phyloP scores from a whole-genome alignment of 2,113 vertebrate genomes.

The Alaudala cheleensis region DNA sequence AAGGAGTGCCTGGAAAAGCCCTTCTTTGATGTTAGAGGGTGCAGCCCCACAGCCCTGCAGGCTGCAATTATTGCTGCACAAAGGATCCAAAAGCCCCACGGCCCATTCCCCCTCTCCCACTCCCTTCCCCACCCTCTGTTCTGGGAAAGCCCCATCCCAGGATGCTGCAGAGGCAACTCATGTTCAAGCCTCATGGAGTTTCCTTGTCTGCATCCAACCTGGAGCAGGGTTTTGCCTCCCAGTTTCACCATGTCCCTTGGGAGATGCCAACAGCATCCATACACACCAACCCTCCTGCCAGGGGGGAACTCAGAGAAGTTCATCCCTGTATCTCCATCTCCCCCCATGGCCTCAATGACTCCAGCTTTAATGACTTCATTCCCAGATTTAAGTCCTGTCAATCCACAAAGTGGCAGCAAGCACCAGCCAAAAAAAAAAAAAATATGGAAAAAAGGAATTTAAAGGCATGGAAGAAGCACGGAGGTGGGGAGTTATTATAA shows the following conservation, averaged over 20 bases:
- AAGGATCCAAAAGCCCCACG: not conserved
- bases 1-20: not conserved
- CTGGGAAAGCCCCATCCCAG: not conserved
- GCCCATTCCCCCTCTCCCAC: not conserved
- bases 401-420: not conserved
- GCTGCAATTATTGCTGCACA: not conserved
- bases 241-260: accelerated
- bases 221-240: not conserved
- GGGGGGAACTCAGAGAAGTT: not conserved
- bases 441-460: accelerated
- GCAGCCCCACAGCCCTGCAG: accelerated
- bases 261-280: not conserved
- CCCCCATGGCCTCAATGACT: accelerated
- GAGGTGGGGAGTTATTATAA: not conserved
- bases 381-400: not conserved
- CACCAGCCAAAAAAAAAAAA: not conserved
- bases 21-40: not conserved
- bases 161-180: not conserved
- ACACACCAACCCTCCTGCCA: not conserved
- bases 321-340: not conserved
- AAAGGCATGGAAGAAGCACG: not conserved
- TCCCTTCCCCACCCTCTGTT: not conserved
- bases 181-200: not conserved
- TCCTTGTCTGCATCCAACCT: accelerated
- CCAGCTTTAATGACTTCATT: not conserved